Percentiles rank a stretch among this genome's conserved stretches.
phyloP scores from a whole-genome alignment of 2,888 invertebrate species.

The Hyalella azteca region DNA sequence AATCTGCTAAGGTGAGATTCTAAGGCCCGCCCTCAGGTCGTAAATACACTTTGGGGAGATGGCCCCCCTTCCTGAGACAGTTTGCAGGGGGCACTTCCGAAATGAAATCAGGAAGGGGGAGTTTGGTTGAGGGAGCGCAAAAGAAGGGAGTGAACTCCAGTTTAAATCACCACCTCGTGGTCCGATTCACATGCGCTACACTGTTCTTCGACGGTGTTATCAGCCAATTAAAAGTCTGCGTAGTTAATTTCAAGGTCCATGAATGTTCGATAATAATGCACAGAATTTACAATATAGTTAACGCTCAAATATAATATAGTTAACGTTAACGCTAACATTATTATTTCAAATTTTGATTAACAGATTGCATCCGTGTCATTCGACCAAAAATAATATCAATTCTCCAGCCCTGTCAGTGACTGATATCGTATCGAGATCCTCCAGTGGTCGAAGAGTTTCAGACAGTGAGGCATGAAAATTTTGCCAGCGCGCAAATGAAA shows the following conservation, averaged over 20 bases:
- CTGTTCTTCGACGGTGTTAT: no score
- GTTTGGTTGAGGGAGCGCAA: background rate
- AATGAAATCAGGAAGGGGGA: background rate
- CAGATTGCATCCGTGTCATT: no score
- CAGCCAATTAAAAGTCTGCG: no score
- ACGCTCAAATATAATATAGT: no score
- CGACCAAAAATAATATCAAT: background rate
- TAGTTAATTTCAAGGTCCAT: no score
- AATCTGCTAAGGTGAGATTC: background rate
- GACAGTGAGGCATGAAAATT: background rate
- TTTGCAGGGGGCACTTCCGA: conserved; percentile 25
- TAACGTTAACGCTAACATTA: no score
- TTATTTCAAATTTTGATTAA: no score
- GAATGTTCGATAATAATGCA: no score
- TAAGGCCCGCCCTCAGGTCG: conserved; percentile 22
- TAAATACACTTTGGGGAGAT: conserved; percentile 30
- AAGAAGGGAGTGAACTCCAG: conserved; percentile 10
- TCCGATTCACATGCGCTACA: background rate
- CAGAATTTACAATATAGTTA: no score
- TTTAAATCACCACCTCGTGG: conserved; percentile 34
- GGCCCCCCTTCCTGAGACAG: conserved; percentile 22
- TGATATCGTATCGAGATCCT: conserved; percentile 14
- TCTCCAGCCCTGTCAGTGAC: background rate
- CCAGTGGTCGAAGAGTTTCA: background rate
- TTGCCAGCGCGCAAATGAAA: background rate